phyloP scores from a whole-genome alignment of 2,113 vertebrate species.

The Arenaria interpres region DNA sequence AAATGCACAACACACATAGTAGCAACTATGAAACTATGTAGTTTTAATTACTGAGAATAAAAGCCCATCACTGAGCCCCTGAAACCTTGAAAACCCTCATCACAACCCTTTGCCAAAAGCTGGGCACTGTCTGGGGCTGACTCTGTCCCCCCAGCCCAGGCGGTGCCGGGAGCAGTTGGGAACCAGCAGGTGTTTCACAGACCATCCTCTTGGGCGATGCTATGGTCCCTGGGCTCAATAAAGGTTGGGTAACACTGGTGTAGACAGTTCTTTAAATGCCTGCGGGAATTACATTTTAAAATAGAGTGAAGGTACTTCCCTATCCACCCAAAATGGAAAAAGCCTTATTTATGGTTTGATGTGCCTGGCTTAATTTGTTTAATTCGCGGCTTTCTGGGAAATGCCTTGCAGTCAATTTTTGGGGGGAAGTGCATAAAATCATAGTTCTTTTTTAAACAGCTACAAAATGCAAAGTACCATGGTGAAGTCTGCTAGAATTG shows the following conservation, averaged over 20 bases:
- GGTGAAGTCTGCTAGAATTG: not conserved
- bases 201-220: not conserved
- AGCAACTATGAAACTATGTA: not conserved
- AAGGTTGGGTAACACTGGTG: not conserved
- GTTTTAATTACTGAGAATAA: not conserved
- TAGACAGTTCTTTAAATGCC: not conserved
- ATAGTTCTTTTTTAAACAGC: not conserved
- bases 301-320: not conserved
- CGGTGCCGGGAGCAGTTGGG: not conserved
- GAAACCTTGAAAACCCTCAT: not conserved
- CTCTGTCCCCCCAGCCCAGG: not conserved
- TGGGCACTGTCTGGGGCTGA: fast-evolving
- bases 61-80: too few species aligned
- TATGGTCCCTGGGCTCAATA: not conserved
- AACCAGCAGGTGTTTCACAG: not conserved
- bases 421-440: not conserved
- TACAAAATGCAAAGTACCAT: not conserved
- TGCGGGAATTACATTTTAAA: not conserved
- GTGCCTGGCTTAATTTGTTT: not conserved
- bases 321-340: not conserved
- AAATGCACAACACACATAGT: not conserved
- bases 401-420: not conserved
- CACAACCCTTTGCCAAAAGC: not conserved
- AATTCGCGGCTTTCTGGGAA: not conserved
- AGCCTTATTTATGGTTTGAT: not conserved